Percentiles rank a stretch among this genome's conserved stretches.
Conservation (phyloP, 2,113 vertebrate genomes). For the Lycaon pictus region DNA sequence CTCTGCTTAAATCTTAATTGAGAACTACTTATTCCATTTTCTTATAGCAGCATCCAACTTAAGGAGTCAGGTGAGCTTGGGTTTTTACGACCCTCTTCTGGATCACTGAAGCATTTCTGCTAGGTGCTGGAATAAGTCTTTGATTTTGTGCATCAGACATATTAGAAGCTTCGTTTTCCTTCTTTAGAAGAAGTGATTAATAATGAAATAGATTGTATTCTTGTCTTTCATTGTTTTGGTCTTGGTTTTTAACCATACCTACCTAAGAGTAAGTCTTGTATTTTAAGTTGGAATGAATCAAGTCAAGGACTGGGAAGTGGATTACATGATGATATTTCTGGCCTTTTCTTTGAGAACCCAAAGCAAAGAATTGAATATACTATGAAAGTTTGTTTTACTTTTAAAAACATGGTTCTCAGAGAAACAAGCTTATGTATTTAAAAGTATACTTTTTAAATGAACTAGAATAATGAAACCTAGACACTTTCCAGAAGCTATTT, state of each 20-base stretch:
- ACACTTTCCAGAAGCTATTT: neutral
- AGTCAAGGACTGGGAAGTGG: neutral
- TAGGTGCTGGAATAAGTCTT: neutral
- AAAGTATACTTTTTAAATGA: constrained; percentile 10
- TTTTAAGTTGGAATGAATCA: neutral
- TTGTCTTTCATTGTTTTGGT: neutral
- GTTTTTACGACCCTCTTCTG: neutral
- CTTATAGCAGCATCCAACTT: neutral
- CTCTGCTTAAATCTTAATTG: neutral
- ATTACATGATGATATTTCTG: neutral
- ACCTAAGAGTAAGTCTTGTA: neutral
- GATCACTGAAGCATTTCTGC: neutral
- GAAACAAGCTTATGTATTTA: neutral
- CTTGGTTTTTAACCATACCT: neutral
- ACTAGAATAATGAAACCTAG: neutral
- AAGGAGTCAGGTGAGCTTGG: neutral
- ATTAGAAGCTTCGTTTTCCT: neutral
- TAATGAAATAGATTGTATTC: neutral
- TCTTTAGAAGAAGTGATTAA: neutral
- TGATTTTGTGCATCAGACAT: neutral
- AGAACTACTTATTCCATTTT: neutral
- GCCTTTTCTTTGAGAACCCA: neutral
- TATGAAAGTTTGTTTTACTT: neutral
- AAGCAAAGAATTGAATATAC: neutral
- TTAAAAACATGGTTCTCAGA: constrained; percentile 8